Conservation (phyloP, 1,140 invertebrate genomes). For the Laupala kohalensis region DNA sequence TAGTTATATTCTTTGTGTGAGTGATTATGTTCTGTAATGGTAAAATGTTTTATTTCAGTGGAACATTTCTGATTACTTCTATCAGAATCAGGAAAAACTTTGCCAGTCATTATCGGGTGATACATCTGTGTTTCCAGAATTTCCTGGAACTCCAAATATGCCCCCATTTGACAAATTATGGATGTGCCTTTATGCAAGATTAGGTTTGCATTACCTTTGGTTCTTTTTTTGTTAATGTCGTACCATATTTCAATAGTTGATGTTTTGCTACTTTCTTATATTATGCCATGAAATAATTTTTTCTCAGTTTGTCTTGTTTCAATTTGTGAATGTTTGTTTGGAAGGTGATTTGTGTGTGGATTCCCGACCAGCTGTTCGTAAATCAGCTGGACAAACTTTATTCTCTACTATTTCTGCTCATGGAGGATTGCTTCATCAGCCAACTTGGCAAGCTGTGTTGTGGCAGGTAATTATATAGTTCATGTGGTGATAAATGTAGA, state of each 20-base stretch:
- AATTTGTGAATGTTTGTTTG: too few species aligned
- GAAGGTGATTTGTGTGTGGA: conserved; percentile 92
- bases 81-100: conserved; percentile 85
- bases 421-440: conserved; percentile 69
- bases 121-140: conserved; percentile 61
- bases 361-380: conserved; percentile 83
- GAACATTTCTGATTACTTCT: conserved; percentile 96
- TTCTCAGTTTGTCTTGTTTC: too few species aligned
- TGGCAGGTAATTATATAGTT: conserved; percentile 65
- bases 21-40: conserved; percentile 18
- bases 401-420: conserved; percentile 96
- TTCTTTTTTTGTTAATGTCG: background rate
- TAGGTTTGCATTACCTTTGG: conserved; percentile 45
- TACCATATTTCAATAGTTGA: background rate
- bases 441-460: conserved; percentile 80
- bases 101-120: conserved; percentile 54
- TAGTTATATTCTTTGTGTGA: background rate
- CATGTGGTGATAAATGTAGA: too few species aligned
- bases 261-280: background rate
- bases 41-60: conserved; percentile 46
- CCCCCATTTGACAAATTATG: conserved; percentile 85
- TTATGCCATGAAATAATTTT: too few species aligned
- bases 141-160: conserved; percentile 69
- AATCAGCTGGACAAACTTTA: conserved; percentile 95
- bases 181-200: conserved; percentile 85